These are phyloP conservation scores for Diacarnus erythraeanus DNA, from an alignment of 37 sponge, comb jelly and placozoan genomes.

Conservation along the genomic window DNA sequence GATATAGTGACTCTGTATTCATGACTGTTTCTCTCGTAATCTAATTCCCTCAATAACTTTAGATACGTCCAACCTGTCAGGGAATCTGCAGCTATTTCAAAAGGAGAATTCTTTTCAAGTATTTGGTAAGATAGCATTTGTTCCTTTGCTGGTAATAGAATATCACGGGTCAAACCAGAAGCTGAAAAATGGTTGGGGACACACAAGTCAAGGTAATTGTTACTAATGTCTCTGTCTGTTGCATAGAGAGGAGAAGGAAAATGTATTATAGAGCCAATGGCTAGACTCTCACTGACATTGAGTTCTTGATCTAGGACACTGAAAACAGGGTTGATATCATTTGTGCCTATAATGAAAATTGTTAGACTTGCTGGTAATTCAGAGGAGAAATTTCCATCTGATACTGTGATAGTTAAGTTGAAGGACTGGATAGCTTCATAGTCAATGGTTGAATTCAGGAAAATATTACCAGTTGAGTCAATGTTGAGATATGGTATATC, in stretches of 20 bases:
- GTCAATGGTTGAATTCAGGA: slow-evolving; percentile 43
- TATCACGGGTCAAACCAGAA: neutral
- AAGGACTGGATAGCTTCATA: slow-evolving; percentile 39
- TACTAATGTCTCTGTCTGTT: slow-evolving; percentile 8
- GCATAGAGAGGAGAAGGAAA: slow-evolving; percentile 14
- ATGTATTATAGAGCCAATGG: slow-evolving; percentile 8
- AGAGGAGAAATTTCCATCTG: slow-evolving; percentile 53
- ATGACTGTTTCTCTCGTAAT: slow-evolving; percentile 59
- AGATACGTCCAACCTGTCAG: slow-evolving; percentile 25
- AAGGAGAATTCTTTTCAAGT: slow-evolving; percentile 31
- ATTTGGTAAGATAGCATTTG: slow-evolving; percentile 12
- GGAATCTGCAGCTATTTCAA: slow-evolving; percentile 22
- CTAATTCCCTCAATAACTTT: slow-evolving; percentile 29
- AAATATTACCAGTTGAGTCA: slow-evolving; percentile 29
- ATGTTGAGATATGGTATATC: neutral
- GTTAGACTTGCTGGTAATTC: slow-evolving; percentile 26
- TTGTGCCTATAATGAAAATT: slow-evolving; percentile 42
- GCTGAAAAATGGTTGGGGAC: neutral
- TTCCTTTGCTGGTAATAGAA: neutral
- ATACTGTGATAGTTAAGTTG: slow-evolving; percentile 32
- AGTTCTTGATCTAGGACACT: neutral
- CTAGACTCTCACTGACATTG: slow-evolving; percentile 14
- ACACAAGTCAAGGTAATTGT: slow-evolving; percentile 22
- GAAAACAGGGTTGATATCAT: slow-evolving; percentile 65
- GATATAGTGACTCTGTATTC: slow-evolving; percentile 23